Evolutionary conservation across 35 echinoderm and acorn worm genomes (phyloP), one percentile per base, ranked within the genome.

Genomic region (Hemicentrotus pulcherrimus): DNA sequence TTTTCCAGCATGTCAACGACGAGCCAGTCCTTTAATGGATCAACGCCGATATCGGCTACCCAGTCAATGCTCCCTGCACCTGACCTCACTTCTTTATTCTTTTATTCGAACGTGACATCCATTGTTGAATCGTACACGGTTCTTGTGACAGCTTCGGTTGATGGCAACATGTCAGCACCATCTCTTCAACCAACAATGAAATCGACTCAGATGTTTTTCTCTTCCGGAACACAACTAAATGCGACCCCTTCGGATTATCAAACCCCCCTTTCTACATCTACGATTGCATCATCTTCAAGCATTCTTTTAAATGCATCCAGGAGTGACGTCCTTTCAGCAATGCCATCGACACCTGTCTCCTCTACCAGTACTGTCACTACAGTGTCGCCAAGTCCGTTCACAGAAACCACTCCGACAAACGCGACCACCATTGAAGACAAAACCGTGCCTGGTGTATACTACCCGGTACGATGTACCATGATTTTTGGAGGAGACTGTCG

Each of bases 391-490:
- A 45, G 31, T 46, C 31, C 45, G 32, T 41, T 18, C 22, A 28
- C 92, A 58, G 31, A 24, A 31, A 47, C 6, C 6, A 31, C 85
- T 6, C 33, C 94, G 16, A 52, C 46, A 48, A 14, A 55, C 10
- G 59, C 59, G 9, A 60, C 46, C 14, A 30, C 18, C 1, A 2
- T 9, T 32, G 31, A 22, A 52, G 28, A 47, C 65, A 48, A 92
- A 46, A 47, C 41, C 47, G 2, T 5, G 52, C 48, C 50, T 60
- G 18, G n/a, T 60, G 14, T n/a, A 9, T 14, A 61, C 86, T 18
- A 71, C 70, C 46, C 94, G n/a, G 86, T 94, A 6, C 45, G 95
- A 85, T 95, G 91, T 86, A 95, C 46, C 47, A 89, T 94, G 47
- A 91, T 89, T 32, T 47, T 97, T 8, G 2, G 86, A 0, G 94